phyloP scores from a whole-genome alignment of 2,888 invertebrate species.

The Acronicta leporina region DNA sequence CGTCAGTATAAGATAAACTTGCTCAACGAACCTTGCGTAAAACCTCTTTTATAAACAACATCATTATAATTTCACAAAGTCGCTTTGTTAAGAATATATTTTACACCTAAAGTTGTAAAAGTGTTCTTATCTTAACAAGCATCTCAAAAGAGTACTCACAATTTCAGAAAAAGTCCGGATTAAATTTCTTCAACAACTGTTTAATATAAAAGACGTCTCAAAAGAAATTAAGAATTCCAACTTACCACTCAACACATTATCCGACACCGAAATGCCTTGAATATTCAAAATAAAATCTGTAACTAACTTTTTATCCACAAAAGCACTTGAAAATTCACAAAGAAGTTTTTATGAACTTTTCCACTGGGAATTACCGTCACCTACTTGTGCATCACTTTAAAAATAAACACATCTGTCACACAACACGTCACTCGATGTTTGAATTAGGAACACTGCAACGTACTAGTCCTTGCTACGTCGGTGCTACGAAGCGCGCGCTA shows the following conservation, averaged over 20 bases:
- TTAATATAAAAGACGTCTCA: conserved; percentile 17
- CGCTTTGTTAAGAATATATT: conserved; percentile 8
- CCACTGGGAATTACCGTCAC: conserved; percentile 42
- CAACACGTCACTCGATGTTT: conserved; percentile 48
- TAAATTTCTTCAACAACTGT: conserved; percentile 10
- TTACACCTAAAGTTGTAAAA: neutral
- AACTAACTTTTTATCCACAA: conserved; percentile 51
- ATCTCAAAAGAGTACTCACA: conserved; percentile 13
- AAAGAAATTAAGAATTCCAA: conserved; percentile 40
- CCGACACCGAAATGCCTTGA: conserved; percentile 40
- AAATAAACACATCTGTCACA: conserved; percentile 49
- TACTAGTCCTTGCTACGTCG: conserved; percentile 44
- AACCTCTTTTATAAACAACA: neutral
- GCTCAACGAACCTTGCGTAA: neutral
- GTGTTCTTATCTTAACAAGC: neutral
- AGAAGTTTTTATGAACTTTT: conserved; percentile 47
- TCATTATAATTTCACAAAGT: neutral
- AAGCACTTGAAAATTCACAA: conserved; percentile 44
- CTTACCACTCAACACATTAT: conserved; percentile 56
- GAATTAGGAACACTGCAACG: conserved; percentile 37
- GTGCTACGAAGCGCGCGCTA: conserved; percentile 49
- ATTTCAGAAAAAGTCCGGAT: conserved; percentile 11
- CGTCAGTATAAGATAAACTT: no score
- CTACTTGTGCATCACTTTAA: conserved; percentile 43
- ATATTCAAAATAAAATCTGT: conserved; percentile 37